Evolutionary conservation across 2,888 invertebrate species (phyloP), one percentile per base, ranked within the genome.

Genomic region (Eubasilissa splendida): DNA sequence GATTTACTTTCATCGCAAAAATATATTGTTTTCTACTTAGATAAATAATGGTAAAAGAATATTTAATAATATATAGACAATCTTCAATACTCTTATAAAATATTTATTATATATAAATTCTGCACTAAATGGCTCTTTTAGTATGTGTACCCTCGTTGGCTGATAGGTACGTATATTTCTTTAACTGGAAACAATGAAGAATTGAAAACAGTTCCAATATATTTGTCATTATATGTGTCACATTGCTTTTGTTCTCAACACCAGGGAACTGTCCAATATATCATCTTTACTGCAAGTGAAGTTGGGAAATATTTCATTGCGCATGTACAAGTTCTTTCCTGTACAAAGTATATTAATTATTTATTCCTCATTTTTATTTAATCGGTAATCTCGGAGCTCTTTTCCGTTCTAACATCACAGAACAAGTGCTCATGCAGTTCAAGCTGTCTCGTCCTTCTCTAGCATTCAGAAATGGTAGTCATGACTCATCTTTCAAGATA

Each of bases 21-120:
- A 42, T 42, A 42, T 70, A 56, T 73, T 56, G n/a, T 56, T 73
- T 56, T 73, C 71, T 33, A 33, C 53, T 58, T 73, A 73, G 71
- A 33, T 73, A 73, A 73, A 56, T 73, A 73, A 73, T 73, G 58
- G 53, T 53, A 70, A 52, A 42, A 42, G 22, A 70, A 70, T 63
- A 63, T 63, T 63, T 63, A 63, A 63, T 60, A 76, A 76, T 76
- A 52, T 76, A 53, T 76, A 60, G 76, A 76, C 76, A 76, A 76
- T 76, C 76, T 76, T 76, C 31, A 76, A 76, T 65, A 65, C 54
- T 76, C 42, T 73, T 54, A 31, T 63, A 63, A 31, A 33, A 73
- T 56, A 58, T 73, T 73, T 56, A 70, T 50, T 50, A n/a, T 50
- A 70, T 52, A 53, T 70, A 70, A 52, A 70, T 68, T 14, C 7